Percentiles rank a stretch among this genome's conserved stretches.
Evolutionary conservation across 2,797 vertebrate genomes (phyloP).

Genomic region (Schizopygopsis pylzovi): DNA sequence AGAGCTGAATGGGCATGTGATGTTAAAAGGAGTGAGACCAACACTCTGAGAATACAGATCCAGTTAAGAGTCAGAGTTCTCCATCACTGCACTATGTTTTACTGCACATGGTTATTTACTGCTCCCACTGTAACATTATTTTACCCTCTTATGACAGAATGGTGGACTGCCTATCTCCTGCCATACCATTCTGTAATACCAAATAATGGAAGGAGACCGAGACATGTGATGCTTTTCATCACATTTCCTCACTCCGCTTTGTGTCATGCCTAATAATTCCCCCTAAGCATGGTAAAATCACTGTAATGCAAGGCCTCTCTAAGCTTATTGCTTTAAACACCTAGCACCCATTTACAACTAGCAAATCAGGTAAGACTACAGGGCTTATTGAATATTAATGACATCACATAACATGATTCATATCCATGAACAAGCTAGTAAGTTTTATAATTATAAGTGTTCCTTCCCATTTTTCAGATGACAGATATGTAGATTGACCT

Average conservation of each 20-base stretch:
- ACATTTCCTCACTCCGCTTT: neutral
- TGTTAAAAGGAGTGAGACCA: constrained; percentile 13
- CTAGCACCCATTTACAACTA: neutral
- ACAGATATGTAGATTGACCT: neutral
- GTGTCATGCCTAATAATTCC: neutral
- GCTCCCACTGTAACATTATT: neutral
- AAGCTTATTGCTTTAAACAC: neutral
- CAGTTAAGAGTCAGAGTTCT: constrained; percentile 15
- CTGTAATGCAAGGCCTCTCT: neutral
- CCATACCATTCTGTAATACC: neutral
- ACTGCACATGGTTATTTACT: constrained; percentile 17
- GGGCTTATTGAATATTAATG: constrained; percentile 1
- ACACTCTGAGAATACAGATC: constrained; percentile 14
- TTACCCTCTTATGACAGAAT: neutral
- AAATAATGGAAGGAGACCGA: neutral
- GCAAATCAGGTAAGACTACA: constrained; percentile 1
- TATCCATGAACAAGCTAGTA: neutral
- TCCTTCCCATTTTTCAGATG: neutral
- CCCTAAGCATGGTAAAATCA: constrained; percentile 1
- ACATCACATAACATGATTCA: neutral
- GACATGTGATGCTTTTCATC: neutral
- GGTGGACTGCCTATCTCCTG: neutral
- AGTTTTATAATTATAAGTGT: neutral
- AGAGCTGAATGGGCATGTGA: constrained; percentile 38
- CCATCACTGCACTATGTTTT: constrained; percentile 11